Base-by-base conservation (phyloP, 1,140 invertebrate genomes). In the Drosophila saltans region DNA sequence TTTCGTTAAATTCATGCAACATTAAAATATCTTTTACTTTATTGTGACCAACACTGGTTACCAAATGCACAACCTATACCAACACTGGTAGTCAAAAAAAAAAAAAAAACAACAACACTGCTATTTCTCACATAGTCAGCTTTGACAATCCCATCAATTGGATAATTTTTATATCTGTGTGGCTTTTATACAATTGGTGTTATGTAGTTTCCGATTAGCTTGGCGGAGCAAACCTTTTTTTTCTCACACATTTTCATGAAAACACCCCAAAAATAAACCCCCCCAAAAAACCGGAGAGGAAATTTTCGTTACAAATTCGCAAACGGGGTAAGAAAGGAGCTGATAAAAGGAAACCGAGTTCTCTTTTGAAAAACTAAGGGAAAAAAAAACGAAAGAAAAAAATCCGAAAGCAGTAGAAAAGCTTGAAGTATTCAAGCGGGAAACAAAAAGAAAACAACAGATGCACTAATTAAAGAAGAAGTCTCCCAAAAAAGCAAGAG, bases 161-260 rank as follows among this genome's bases (percentile, higher is more conserved):
- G 28, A 28, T 16, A 16, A 56, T 24, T 39, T 58, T 45, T 11
- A 40, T 58, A 30, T 70, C 36, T 56, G 58, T 56, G 73, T 69
- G 76, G 80, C 76, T 80, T 80, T 52, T 52, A 26, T 26, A 26
- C 24, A 10, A 52, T 10, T 26, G 1, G 45, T 26, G 75, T 89
- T 78, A 89, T 78, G 70, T 88, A 89, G 81, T 80, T 88, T 83
- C 83, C 69, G 66, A 89, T 75, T 83, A 80, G 84, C 78, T 75
- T 83, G 83, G 84, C 78, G 80, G 28, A 76, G 57, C 16, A 77
- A 89, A 61, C 69, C 71, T 71, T 74, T 83, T 36, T 52, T 52
- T 52, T 52, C 45, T 52, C 80, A 88, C 83, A 88, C 83, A 83
- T 89, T 88, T 89, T 88, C 45, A 52, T 26, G 7, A 52, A 75